A percentile compares a stretch with the other conserved stretches of the same genome.
Conservation (phyloP, 1,140 invertebrate genomes). For the Drosophila novamexicana region DNA sequence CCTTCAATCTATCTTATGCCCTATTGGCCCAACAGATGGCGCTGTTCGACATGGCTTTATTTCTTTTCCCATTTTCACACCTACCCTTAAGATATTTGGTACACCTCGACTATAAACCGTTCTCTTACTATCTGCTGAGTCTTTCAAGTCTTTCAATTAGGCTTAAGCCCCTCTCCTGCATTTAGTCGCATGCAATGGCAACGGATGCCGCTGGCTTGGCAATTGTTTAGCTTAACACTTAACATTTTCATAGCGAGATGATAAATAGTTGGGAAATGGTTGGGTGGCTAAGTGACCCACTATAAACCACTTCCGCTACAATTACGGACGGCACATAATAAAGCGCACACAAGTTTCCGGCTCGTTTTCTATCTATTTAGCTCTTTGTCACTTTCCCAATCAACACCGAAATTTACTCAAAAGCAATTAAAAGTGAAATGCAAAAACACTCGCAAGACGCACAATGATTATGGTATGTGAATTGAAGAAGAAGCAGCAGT, state of each 20-base stretch:
- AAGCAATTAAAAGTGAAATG: constrained; percentile 72
- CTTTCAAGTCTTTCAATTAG: too few relatives aligned
- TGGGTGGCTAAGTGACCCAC: constrained; percentile 11
- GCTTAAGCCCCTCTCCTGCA: too few relatives aligned
- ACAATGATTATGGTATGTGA: not conserved
- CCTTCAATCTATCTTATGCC: not conserved
- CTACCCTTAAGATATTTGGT: not conserved
- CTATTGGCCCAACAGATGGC: not conserved
- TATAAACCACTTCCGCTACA: constrained; percentile 59
- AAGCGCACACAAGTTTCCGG: constrained; percentile 49
- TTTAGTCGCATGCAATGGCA: not conserved
- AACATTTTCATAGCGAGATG: constrained; percentile 1
- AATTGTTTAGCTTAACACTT: not conserved
- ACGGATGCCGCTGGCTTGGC: constrained; percentile 3
- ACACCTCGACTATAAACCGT: not conserved
- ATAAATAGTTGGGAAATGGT: not conserved
- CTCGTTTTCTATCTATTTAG: constrained; percentile 23
- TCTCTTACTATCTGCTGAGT: not conserved
- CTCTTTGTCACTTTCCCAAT: constrained; percentile 50
- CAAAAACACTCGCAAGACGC: constrained; percentile 2
- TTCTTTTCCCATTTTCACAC: too few relatives aligned
- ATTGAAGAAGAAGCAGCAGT: constrained; percentile 14
- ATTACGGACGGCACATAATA: constrained; percentile 36
- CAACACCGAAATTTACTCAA: constrained; percentile 44
- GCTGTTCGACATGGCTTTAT: not conserved